These are phyloP conservation scores for Gerris buenoi DNA, from an alignment of 1,140 invertebrate species.

Conservation along the genomic window DNA sequence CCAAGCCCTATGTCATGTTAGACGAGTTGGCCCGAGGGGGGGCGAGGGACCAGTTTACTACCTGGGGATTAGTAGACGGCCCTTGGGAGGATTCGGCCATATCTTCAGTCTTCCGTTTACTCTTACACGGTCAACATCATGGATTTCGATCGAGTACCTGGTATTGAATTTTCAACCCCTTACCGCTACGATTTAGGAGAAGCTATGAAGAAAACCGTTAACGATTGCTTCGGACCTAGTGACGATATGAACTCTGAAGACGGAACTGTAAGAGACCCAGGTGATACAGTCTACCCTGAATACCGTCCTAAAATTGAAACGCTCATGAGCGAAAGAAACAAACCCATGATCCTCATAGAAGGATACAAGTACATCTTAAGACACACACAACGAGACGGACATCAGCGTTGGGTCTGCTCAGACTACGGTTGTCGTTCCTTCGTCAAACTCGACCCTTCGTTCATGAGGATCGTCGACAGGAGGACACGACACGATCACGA, in stretches of 20 bases:
- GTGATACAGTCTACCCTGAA: neutral
- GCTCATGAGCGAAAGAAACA: neutral
- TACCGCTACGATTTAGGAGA: neutral
- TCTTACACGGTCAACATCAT: neutral
- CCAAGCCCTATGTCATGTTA: neutral
- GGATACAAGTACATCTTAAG: neutral
- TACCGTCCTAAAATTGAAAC: neutral
- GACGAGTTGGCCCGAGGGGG: neutral
- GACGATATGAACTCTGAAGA: no score
- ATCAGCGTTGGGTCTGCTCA: neutral
- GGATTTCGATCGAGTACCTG: no score
- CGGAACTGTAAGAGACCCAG: neutral
- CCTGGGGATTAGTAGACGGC: neutral
- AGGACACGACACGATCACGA: neutral
- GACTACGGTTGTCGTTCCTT: neutral
- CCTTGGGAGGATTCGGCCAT: neutral
- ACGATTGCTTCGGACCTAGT: neutral
- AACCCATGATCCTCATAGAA: neutral
- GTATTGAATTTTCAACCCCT: no score
- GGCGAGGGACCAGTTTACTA: neutral
- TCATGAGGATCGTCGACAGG: neutral
- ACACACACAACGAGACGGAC: neutral
- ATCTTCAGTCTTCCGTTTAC: neutral
- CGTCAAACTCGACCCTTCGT: neutral
- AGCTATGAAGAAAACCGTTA: neutral